These are phyloP conservation scores for Cephonodes hylas DNA, from an alignment of 2,888 invertebrate genomes.

Conservation along the genomic window DNA sequence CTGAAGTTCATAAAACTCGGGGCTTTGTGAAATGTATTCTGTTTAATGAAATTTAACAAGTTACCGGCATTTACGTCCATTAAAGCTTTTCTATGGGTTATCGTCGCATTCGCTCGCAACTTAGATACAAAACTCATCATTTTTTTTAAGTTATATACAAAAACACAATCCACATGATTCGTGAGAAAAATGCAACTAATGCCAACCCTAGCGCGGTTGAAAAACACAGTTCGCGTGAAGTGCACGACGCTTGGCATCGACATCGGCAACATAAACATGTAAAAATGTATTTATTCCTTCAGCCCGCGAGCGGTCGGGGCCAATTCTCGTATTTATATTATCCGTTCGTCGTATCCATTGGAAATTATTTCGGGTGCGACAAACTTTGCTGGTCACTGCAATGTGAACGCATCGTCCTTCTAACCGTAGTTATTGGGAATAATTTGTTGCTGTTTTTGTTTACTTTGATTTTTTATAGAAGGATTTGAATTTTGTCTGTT, in stretches of 20 bases:
- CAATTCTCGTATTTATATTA: background rate
- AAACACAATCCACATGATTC: too few species aligned
- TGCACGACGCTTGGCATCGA: conserved; percentile 2
- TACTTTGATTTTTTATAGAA: background rate
- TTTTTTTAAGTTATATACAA: too few species aligned
- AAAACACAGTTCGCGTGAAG: background rate
- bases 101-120: too few species aligned
- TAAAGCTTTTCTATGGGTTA: too few species aligned
- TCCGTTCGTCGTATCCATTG: background rate
- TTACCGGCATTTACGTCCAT: too few species aligned
- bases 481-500: too few species aligned
- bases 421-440: background rate
- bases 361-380: background rate
- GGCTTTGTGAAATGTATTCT: too few species aligned
- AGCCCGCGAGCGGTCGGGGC: background rate
- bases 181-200: background rate
- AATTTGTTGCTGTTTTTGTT: background rate
- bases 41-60: too few species aligned
- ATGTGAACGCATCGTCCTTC: background rate
- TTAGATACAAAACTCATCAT: too few species aligned
- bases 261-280: background rate
- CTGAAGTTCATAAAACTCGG: too few species aligned
- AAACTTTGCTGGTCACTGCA: background rate
- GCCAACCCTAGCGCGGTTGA: background rate
- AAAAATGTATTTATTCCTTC: conserved; percentile 1